Evolutionary conservation across 2,888 invertebrate species (phyloP).

Genomic region (Acrobasis repandana): DNA sequence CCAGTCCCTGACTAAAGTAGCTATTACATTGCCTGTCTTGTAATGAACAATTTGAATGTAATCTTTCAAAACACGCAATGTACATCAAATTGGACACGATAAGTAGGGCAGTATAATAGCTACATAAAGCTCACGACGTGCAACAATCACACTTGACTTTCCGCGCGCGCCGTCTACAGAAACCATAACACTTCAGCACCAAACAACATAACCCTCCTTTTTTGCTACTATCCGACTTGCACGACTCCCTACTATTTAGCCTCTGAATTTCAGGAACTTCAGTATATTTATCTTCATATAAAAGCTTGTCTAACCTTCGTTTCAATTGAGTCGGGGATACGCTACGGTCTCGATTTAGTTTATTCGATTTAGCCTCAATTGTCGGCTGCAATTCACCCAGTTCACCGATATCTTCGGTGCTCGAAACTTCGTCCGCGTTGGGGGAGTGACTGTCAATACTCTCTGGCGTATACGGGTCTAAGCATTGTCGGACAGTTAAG

Average conservation of each 20-base stretch:
- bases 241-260: slow-evolving; percentile 67
- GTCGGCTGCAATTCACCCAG: slow-evolving; percentile 52
- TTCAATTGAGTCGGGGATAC: slow-evolving; percentile 86
- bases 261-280: slow-evolving; percentile 56
- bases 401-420: slow-evolving; percentile 56
- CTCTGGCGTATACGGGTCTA: slow-evolving; percentile 92
- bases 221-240: slow-evolving; percentile 61
- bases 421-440: slow-evolving; percentile 67
- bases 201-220: slow-evolving; percentile 66
- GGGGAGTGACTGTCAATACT: slow-evolving; percentile 90
- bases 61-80: no score
- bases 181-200: slow-evolving; percentile 71
- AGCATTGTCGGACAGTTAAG: slow-evolving; percentile 61
- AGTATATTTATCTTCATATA: slow-evolving; percentile 48
- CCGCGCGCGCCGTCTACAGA: slow-evolving; percentile 64
- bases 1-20: no score
- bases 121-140: slow-evolving; percentile 43
- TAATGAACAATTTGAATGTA: no score
- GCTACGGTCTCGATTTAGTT: slow-evolving; percentile 60
- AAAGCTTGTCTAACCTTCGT: slow-evolving; percentile 79
- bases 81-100: no score
- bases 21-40: no score
- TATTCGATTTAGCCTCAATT: slow-evolving; percentile 50
- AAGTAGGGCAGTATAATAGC: no score
- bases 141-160: slow-evolving; percentile 62